Conservation (phyloP, 1,140 invertebrate genomes). For the Brachionus rubens region DNA sequence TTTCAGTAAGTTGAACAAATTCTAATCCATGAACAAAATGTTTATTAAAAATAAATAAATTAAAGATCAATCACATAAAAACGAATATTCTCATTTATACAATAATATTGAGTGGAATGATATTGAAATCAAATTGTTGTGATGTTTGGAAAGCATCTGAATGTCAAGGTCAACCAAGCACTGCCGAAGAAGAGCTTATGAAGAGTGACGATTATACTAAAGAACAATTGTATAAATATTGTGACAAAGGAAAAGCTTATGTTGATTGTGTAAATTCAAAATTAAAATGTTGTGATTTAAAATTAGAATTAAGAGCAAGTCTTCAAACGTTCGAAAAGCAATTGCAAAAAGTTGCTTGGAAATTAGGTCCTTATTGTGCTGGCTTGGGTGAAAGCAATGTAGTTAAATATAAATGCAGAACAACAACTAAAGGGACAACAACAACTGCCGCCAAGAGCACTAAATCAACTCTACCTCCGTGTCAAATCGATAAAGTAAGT, state of each 20-base stretch:
- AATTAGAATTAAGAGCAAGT: neutral
- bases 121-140: neutral
- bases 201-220: conserved; percentile 37
- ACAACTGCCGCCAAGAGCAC: conserved; percentile 23
- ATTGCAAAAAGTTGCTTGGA: conserved; percentile 14
- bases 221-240: conserved; percentile 43
- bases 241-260: conserved; percentile 46
- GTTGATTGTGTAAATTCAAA: conserved; percentile 41
- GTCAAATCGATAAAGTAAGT: conserved; percentile 6
- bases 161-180: conserved; percentile 25
- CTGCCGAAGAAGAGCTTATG: conserved; percentile 36
- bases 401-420: conserved; percentile 39
- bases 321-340: conserved; percentile 10
- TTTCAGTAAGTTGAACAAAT: too few species aligned
- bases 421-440: conserved; percentile 28
- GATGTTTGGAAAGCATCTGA: conserved; percentile 46
- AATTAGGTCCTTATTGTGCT: conserved; percentile 44
- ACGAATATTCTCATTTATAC: neutral
- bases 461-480: conserved; percentile 20
- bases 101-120: neutral
- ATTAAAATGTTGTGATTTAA: conserved; percentile 44
- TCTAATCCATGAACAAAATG: too few species aligned
- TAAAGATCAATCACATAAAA: neutral
- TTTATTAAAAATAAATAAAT: too few species aligned
- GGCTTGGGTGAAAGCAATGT: conserved; percentile 36